A percentile compares a stretch with the other conserved stretches of the same genome.
These are phyloP conservation scores for Lepisosteus oculatus DNA, from an alignment of 2,113 vertebrate genomes.

Conservation along the genomic window DNA sequence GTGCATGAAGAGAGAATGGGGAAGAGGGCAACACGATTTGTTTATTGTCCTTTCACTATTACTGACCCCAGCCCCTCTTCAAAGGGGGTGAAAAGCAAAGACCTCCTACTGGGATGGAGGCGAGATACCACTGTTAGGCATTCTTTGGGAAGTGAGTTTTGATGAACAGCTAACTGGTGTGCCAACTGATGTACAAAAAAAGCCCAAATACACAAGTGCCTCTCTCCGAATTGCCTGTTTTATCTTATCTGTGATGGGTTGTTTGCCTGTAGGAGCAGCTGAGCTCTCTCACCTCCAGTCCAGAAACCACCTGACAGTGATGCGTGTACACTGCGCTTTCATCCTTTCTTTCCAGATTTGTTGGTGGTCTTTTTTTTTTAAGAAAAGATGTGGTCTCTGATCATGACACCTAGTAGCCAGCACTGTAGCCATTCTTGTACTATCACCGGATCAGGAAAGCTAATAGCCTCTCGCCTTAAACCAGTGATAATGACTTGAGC, in stretches of 20 bases:
- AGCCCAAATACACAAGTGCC: constrained; percentile 5
- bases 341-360: constrained; percentile 14
- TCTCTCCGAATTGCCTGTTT: constrained; percentile 34
- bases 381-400: constrained; percentile 42
- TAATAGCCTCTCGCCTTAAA: constrained; percentile 22
- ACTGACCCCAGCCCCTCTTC: no score
- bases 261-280: constrained; percentile 66
- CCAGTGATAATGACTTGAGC: no score
- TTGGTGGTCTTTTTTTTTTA: constrained; percentile 24
- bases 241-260: constrained; percentile 63
- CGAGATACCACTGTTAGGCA: no score
- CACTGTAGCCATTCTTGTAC: constrained; percentile 32
- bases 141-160: no score
- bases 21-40: no score
- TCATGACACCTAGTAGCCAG: constrained; percentile 24
- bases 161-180: no score
- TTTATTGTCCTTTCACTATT: no score
- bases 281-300: constrained; percentile 47
- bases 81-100: no score
- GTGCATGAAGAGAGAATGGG: no score
- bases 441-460: constrained; percentile 27
- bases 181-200: no score
- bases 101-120: no score
- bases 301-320: no score
- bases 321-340: constrained; percentile 8